Base-by-base conservation (phyloP, 2,797 vertebrate genomes). In the Galago senegalensis region DNA sequence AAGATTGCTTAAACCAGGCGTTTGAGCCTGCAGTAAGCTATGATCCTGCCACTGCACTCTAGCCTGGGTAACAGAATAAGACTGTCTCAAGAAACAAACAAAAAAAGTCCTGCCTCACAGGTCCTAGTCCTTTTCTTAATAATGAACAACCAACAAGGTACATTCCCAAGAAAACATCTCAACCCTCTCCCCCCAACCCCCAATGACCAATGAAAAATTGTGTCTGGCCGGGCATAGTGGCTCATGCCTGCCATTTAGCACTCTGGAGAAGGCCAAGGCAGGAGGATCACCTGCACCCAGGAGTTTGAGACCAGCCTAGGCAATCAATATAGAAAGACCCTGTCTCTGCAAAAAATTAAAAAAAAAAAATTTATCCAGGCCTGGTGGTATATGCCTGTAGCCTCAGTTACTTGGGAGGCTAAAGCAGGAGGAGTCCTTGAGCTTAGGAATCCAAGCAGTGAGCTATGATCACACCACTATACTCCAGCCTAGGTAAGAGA, bases 101-200 rank as follows among this genome's bases (percentile, higher is more conserved):
- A 76, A 31, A 49, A 49, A 27, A 92, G 63, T 73, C 72, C 56
- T 37, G n/a, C 82, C 25, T 31, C 37, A 16, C 61, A 27, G 58
- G n/a, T 29, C 65, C 70, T n/a, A 67, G n/a, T 18, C 76, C 72
- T 43, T 23, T 81, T 21, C 43, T 37, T 81, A 37, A 72, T 17
- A 10, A 18, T 18, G 7, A 53, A 56, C 27, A 84, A 61, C 13
- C n/a, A 70, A 40, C 18, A 53, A 77, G n/a, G 27, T 40, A 27
- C 7, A 56, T 37, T 53, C 43, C 72, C 75, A 89, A 72, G 43
- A 0, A 3, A 84, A 29, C 0, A 0, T 27, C 31, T 53, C 2
- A 0, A 43, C 46, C 5, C 34, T 63, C 58, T 13, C 12, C 43
- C 43, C 8, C 43, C 43, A 46, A 1, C 40, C 40, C 40, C 40